Conservation (phyloP, 2,888 invertebrate genomes). For the Masnerella sp. region DNA sequence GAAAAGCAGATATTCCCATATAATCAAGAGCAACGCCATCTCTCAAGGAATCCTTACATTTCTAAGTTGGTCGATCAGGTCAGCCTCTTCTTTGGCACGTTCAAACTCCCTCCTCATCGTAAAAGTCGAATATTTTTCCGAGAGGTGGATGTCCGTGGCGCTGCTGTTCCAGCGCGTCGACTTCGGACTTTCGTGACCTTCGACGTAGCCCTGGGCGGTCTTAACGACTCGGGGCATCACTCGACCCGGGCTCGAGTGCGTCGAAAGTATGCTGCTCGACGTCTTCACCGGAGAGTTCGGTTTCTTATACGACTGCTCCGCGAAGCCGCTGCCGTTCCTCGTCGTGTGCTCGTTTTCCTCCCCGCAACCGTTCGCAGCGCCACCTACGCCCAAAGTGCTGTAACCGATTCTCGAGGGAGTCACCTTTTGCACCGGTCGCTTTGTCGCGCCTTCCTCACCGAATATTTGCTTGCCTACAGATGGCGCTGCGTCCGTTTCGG, state of each 20-base stretch:
- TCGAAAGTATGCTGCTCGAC: conserved; percentile 81
- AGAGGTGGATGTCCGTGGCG: conserved; percentile 79
- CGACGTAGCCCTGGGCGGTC: conserved; percentile 81
- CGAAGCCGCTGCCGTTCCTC: conserved; percentile 70
- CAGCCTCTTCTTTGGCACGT: conserved; percentile 92
- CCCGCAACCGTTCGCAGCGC: conserved; percentile 73
- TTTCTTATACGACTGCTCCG: conserved; percentile 81
- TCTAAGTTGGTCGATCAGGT: conserved; percentile 89
- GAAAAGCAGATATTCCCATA: too few relatives aligned
- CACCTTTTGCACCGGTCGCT: conserved; percentile 88
- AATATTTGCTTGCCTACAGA: conserved; percentile 69
- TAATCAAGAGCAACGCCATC: too few relatives aligned
- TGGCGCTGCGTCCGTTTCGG: conserved; percentile 66
- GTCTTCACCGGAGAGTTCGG: conserved; percentile 84
- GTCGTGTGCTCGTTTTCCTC: conserved; percentile 68
- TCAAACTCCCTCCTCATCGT: conserved; percentile 96
- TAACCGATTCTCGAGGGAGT: conserved; percentile 85
- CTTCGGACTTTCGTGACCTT: conserved; percentile 78
- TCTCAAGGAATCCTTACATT: conserved; percentile 81
- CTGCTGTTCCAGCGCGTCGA: conserved; percentile 81
- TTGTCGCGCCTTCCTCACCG: conserved; percentile 78
- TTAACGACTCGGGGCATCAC: conserved; percentile 79
- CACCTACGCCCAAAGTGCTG: conserved; percentile 67
- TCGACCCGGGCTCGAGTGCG: conserved; percentile 75
- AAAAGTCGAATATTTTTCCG: conserved; percentile 88